Evolutionary conservation across 2,113 vertebrate genomes (phyloP), one percentile per base, ranked within the genome.

Genomic region (Cacatua alba): DNA sequence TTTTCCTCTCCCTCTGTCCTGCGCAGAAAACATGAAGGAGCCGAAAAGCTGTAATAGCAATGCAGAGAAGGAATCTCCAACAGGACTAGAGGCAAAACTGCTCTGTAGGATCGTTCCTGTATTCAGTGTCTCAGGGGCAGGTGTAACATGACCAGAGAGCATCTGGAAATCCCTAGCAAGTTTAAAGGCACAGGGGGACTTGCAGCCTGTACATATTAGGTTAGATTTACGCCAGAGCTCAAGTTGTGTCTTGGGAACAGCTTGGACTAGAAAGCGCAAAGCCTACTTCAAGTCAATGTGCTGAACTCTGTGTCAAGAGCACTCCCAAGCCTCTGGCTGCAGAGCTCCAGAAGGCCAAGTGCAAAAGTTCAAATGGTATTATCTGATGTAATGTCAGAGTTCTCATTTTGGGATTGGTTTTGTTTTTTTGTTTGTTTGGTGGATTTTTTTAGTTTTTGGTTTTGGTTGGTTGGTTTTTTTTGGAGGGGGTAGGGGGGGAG

Each of bases 1-100:
- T 65, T 95, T 78, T 87, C 59, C 70, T 84, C 62, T 81, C 63
- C 57, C 43, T 87, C 74, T 71, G 59, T 83, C 49, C 60, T 90
- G 85, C 0, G 0, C 59, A 90, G 8, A 53, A 70, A 29, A 20
- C 0, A 1, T 20, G 10, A 25, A 82, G 37, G 14, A 88, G 65
- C 43, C 64, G 82, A 84, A 86, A 82, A 69, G 8, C 39, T 68
- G 6, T 23, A 71, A 43, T 11, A 68, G 25, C 5, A 7, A 20
- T 4, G 5, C 39, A 89, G 33, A 43, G 0, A 11, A 37, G 49
- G 74, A 91, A 91, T 80, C 77, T 70, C 62, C 65, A 76, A 57
- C 35, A 86, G 39, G 10, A 25, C 35, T 31, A 17, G 51, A 78
- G 39, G 31, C 39, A 76, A 31, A 86, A 76, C 35, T 49, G 48